A percentile compares a stretch with the other conserved stretches of the same genome.
Conservation (phyloP, 2,113 vertebrate species). For the Alosa alosa region DNA sequence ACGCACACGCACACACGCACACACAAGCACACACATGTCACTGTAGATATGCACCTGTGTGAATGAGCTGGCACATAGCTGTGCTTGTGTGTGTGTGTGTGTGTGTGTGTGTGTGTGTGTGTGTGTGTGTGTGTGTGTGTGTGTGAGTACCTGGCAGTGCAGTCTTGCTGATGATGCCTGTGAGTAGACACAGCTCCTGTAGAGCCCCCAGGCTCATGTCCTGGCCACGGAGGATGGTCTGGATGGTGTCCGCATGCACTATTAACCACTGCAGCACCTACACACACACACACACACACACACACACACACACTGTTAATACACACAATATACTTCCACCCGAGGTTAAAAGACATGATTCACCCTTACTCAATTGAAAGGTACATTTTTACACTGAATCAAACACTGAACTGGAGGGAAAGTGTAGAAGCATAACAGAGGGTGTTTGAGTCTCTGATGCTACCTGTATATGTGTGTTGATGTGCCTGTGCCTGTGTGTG, state of each 20-base stretch:
- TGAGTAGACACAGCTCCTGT: conserved; percentile 88
- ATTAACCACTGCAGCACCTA: conserved; percentile 94
- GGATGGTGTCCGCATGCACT: conserved; percentile 90
- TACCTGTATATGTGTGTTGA: no score
- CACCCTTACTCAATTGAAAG: background rate
- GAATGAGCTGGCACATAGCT: background rate
- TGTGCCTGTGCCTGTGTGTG: no score
- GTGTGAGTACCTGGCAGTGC: conserved; percentile 84
- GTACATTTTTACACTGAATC: no score
- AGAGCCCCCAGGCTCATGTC: conserved; percentile 84
- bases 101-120: background rate
- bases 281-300: conserved; percentile 30
- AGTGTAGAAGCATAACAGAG: background rate
- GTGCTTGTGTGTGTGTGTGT: background rate
- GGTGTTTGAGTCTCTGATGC: background rate
- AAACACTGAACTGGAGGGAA: background rate
- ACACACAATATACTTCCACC: no score
- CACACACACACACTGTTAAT: background rate
- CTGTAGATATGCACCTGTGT: background rate
- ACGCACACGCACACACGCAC: conserved; percentile 42
- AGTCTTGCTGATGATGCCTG: conserved; percentile 95
- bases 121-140: background rate
- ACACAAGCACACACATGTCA: background rate
- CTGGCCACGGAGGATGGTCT: conserved; percentile 88
- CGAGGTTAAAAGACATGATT: no score